Conservation (phyloP, 2,888 invertebrate genomes). For the Melinopterus prodromus region DNA sequence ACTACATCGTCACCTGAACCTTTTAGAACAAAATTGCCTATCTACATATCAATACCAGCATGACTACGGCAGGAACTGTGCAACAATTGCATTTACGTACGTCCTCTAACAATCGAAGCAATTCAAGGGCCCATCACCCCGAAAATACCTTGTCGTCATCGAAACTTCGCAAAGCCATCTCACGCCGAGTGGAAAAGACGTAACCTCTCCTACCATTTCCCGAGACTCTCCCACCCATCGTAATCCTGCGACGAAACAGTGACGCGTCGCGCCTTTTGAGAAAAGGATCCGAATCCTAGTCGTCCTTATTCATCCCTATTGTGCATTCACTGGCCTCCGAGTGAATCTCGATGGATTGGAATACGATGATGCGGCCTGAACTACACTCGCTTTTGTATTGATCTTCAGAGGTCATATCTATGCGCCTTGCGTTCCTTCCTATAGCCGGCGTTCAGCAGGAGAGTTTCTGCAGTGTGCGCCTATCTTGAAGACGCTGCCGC, state of each 20-base stretch:
- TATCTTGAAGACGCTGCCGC: not conserved
- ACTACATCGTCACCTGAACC: too few relatives aligned
- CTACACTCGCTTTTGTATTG: conserved; percentile 52
- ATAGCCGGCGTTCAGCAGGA: not conserved
- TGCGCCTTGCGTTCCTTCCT: conserved; percentile 52
- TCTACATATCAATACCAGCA: too few relatives aligned
- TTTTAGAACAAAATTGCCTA: too few relatives aligned
- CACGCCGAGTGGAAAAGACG: not conserved
- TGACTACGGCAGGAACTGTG: too few relatives aligned
- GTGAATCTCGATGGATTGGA: conserved; percentile 51
- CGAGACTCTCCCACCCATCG: not conserved
- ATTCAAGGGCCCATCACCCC: too few relatives aligned
- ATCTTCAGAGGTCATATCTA: conserved; percentile 53
- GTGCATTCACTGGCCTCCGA: conserved; percentile 48
- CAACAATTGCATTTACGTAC: too few relatives aligned
- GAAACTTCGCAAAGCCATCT: too few relatives aligned
- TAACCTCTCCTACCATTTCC: not conserved
- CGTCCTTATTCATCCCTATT: conserved; percentile 45
- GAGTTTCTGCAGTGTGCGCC: not conserved
- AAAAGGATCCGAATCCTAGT: conserved; percentile 4
- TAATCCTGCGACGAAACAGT: conserved; percentile 20
- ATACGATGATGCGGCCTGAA: conserved; percentile 52
- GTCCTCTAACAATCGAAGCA: too few relatives aligned
- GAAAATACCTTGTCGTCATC: too few relatives aligned
- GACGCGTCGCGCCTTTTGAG: not conserved